Evolutionary conservation across 1,140 invertebrate species (phyloP).

Genomic region (Dysdera silvatica): DNA sequence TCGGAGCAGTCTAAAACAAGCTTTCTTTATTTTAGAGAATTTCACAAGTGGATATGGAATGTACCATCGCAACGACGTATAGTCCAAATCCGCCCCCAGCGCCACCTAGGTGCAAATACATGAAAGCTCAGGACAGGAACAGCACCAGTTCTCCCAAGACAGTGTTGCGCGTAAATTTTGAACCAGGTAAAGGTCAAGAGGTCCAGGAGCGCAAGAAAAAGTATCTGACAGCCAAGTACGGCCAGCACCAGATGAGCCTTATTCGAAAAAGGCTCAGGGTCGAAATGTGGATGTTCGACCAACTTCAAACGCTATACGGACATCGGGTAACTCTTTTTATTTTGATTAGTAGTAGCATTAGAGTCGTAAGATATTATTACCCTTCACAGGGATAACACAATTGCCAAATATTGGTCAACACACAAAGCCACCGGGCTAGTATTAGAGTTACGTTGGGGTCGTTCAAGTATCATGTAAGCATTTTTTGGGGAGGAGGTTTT

Average conservation of each 20-base stretch:
- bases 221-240: conserved; percentile 92
- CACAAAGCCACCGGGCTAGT: too few relatives aligned
- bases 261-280: conserved; percentile 88
- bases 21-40: too few relatives aligned
- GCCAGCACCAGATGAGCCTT: conserved; percentile 91
- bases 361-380: too few relatives aligned
- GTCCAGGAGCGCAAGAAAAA: conserved; percentile 70
- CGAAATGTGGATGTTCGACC: conserved; percentile 95
- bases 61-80: conserved; percentile 11
- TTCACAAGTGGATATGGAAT: too few relatives aligned
- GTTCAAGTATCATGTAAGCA: too few relatives aligned
- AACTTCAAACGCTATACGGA: conserved; percentile 81
- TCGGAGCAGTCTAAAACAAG: too few relatives aligned
- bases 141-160: conserved; percentile 52
- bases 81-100: conserved; percentile 16
- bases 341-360: not conserved
- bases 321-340: conserved; percentile 55
- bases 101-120: conserved; percentile 3
- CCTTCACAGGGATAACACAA: too few relatives aligned
- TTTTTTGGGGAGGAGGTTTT: too few relatives aligned
- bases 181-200: conserved; percentile 66
- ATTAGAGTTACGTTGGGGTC: too few relatives aligned
- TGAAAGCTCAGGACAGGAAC: conserved; percentile 3
- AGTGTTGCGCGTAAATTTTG: conserved; percentile 77
- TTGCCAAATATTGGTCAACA: too few relatives aligned